Conservation (phyloP, 2,113 vertebrate species). For the Sander lucioperca region DNA sequence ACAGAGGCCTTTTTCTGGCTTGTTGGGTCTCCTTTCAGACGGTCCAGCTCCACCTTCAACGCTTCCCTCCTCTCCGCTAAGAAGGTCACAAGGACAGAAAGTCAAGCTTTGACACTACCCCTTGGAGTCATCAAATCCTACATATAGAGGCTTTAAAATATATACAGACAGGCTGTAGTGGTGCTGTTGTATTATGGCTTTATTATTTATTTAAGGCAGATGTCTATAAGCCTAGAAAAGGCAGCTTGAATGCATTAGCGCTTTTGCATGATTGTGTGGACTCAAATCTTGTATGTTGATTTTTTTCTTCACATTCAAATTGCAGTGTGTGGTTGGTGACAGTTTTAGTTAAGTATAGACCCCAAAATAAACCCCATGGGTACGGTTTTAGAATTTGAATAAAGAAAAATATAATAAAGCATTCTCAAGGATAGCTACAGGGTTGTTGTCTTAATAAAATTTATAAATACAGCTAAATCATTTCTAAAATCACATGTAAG, state of each 20-base stretch:
- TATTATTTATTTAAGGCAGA: neutral
- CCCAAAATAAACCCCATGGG: neutral
- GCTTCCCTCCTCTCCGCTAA: slow-evolving; percentile 91
- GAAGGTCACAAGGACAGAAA: neutral
- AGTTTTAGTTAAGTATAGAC: neutral
- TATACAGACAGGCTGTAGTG: neutral
- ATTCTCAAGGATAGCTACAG: too few relatives aligned
- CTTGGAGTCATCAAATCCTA: accelerated
- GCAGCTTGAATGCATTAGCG: neutral
- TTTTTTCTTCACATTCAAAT: neutral
- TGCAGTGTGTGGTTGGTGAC: too few relatives aligned
- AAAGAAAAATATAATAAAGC: neutral
- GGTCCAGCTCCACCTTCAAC: slow-evolving; percentile 90
- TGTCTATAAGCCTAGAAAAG: neutral
- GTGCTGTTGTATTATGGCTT: neutral
- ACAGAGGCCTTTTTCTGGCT: slow-evolving; percentile 76
- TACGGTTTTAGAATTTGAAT: neutral
- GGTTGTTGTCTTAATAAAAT: too few relatives aligned
- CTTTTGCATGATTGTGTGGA: too few relatives aligned
- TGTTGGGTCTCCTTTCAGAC: slow-evolving; percentile 85
- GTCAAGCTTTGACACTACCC: neutral
- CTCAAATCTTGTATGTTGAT: too few relatives aligned
- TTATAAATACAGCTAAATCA: neutral
- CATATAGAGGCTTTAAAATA: neutral
- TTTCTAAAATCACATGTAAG: neutral